Conservation (phyloP, 1,140 invertebrate genomes). For the Hesperophylax magnus region DNA sequence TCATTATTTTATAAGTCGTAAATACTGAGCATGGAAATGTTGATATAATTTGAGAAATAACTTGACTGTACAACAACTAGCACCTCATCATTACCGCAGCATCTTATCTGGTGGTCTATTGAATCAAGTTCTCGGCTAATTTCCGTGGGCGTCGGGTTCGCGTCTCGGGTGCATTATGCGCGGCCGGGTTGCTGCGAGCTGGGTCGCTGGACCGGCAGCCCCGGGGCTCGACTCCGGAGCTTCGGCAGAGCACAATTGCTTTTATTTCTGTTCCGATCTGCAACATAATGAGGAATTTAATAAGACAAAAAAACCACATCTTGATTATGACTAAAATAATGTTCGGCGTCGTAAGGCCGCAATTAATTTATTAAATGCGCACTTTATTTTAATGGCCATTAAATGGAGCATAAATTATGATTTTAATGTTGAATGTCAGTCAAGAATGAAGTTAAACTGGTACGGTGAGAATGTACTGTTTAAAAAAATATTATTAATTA, state of each 20-base stretch:
- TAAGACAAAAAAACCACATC: background rate
- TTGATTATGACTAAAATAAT: background rate
- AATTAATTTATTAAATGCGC: slow-evolving; percentile 15
- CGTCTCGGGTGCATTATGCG: slow-evolving; percentile 35
- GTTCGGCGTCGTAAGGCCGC: background rate
- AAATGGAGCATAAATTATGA: background rate
- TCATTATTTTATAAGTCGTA: background rate
- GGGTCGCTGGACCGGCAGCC: slow-evolving; percentile 5
- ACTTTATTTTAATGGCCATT: background rate
- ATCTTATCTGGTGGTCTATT: slow-evolving; percentile 39
- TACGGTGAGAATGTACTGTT: background rate
- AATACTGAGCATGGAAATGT: background rate
- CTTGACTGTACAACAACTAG: background rate
- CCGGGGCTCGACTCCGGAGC: slow-evolving; percentile 3
- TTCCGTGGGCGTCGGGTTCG: slow-evolving; percentile 32
- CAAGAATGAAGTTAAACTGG: background rate
- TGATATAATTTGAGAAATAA: background rate
- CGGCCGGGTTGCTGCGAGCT: background rate
- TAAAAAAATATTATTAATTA: background rate
- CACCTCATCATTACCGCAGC: background rate
- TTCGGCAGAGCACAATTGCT: slow-evolving; percentile 23
- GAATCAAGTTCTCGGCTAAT: slow-evolving; percentile 26
- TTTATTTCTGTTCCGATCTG: slow-evolving; percentile 28
- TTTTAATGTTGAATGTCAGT: background rate
- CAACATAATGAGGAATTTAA: slow-evolving; percentile 26